Conservation (phyloP, 2,888 invertebrate genomes). For the Lepidocyrtinus sp. region DNA sequence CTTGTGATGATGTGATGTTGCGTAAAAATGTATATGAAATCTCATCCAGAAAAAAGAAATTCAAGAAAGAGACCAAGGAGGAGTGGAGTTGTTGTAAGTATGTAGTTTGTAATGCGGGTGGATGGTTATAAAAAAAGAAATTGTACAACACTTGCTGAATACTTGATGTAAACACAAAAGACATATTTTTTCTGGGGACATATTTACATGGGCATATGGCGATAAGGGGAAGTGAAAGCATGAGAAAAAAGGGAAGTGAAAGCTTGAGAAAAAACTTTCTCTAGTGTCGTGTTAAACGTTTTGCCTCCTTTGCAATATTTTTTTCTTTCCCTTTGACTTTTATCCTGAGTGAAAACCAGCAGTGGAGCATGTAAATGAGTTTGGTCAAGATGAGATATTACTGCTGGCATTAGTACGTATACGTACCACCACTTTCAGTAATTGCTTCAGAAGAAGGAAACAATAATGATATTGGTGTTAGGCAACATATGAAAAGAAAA, state of each 20-base stretch:
- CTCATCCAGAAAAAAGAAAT: background rate
- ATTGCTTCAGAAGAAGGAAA: no score
- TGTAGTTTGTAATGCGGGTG: no score
- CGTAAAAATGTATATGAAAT: slow-evolving; percentile 57
- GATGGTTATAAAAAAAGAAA: slow-evolving; percentile 27
- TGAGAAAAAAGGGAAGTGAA: slow-evolving; percentile 22
- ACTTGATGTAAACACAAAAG: background rate
- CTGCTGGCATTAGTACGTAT: background rate
- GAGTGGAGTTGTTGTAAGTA: slow-evolving; percentile 46
- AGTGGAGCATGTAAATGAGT: slow-evolving; percentile 32
- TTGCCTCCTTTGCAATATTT: no score
- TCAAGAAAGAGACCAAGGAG: background rate
- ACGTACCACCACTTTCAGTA: background rate
- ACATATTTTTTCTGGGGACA: background rate
- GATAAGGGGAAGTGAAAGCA: slow-evolving; percentile 21
- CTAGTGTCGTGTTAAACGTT: no score
- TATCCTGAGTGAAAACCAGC: slow-evolving; percentile 59
- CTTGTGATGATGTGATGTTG: slow-evolving; percentile 51
- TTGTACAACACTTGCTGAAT: background rate
- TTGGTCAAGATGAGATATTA: background rate
- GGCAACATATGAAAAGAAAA: no score
- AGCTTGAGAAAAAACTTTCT: no score
- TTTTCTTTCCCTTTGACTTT: slow-evolving; percentile 54
- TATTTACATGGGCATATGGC: slow-evolving; percentile 1
- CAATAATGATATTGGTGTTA: no score